Base-by-base conservation (phyloP, 2,888 invertebrate species). In the Lochmaea crataegi region DNA sequence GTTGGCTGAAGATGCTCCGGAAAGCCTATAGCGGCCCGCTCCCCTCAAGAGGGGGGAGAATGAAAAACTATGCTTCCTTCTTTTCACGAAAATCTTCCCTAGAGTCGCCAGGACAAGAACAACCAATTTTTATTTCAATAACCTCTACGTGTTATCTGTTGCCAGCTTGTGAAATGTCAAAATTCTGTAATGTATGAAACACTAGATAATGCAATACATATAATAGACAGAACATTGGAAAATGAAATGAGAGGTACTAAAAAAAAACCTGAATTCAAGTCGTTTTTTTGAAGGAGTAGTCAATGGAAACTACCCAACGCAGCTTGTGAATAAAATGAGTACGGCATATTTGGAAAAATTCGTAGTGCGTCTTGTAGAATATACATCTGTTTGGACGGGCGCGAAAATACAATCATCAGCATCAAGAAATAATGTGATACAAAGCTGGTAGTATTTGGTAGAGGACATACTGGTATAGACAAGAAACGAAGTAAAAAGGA, bases 271-370 rank as follows among this genome's bases (percentile, higher is more conserved):
- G 14, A 9, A 5, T n/a, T n/a, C 56, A 22, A 41, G 41, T 38
- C 65, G 67, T 42, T 38, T 74, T 14, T 68, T 74, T 5, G 53
- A 71, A 42, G 57, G 71, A 60, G 58, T 74, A 22, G 16, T 71
- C 11, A 70, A 56, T 61, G 73, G 73, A 3, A 73, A 63, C n/a
- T 73, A 73, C 22, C 73, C 73, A 22, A 45, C 61, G 16, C 42
- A 45, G 16, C 45, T 41, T 64, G 63, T 73, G 22, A 64, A 45
- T 7, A 73, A 53, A 67, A 70, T 73, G 73, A 70, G 45, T 38
- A 38, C 58, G 5, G 10, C 5, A 45, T 11, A 18, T 5, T 64
- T 75, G 32, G 72, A 72, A 69, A 61, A 65, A 14, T 72, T 75
- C 16, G 72, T 69, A 51, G 45, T 72, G 18, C 72, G 69, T 61